Percentiles rank a stretch among this genome's conserved stretches.
Evolutionary conservation across 2,888 invertebrate species (phyloP).

Genomic region (Pandemis heparana): DNA sequence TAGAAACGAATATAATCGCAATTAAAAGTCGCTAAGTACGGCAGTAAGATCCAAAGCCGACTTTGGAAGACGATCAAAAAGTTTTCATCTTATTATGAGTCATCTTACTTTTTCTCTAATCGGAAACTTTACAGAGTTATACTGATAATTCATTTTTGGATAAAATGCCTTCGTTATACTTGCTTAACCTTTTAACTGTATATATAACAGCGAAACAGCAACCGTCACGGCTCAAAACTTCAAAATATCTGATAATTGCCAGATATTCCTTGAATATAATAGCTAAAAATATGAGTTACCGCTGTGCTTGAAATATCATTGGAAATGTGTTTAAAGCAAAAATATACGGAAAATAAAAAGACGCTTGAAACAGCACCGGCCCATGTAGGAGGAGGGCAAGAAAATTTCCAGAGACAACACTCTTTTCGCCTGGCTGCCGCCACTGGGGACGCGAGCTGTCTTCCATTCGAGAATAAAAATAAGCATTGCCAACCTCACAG

Average conservation of each 20-base stretch:
- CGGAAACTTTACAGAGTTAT: not conserved
- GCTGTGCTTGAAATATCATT: conserved; percentile 2
- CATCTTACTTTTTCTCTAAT: not conserved
- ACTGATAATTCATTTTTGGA: not conserved
- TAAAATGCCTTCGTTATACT: not conserved
- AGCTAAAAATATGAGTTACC: not conserved
- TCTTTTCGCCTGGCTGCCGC: conserved; percentile 29
- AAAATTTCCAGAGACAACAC: conserved; percentile 32
- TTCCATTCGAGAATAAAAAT: conserved; percentile 28
- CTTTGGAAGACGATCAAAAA: not conserved
- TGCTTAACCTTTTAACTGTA: too few relatives aligned
- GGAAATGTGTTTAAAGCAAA: conserved; percentile 1
- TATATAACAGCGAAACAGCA: too few relatives aligned
- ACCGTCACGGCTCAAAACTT: too few relatives aligned
- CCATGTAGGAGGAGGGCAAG: conserved; percentile 8
- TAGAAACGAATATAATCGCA: not conserved
- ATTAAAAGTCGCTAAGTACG: not conserved
- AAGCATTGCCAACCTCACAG: conserved; percentile 20
- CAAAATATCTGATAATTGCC: not conserved
- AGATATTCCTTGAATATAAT: not conserved
- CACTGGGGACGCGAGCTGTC: conserved; percentile 25
- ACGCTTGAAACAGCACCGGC: conserved; percentile 18
- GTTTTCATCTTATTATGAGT: conserved; percentile 3
- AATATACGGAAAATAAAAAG: conserved; percentile 4
- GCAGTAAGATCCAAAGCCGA: not conserved